Percentiles rank a stretch among this genome's conserved stretches.
Conservation (phyloP, 1,140 invertebrate species). For the Pseudoatta argentina region DNA sequence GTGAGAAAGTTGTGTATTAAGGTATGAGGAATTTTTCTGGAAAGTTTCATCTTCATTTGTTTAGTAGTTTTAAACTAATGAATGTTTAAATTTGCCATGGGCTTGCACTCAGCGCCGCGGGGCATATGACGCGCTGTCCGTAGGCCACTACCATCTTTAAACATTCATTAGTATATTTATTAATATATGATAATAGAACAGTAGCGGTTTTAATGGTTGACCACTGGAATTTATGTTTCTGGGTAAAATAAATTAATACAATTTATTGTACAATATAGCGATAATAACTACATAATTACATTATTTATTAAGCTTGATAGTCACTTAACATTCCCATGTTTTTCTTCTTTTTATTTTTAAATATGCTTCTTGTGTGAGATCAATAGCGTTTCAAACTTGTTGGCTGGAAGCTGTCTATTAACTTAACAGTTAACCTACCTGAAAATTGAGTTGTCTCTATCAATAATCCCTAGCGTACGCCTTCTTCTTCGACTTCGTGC, state of each 20-base stretch:
- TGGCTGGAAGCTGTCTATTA: neutral
- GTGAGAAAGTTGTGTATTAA: no score
- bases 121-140: no score
- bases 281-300: neutral
- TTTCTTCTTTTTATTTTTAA: neutral
- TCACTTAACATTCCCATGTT: neutral
- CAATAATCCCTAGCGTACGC: neutral
- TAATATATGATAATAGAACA: neutral
- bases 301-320: neutral
- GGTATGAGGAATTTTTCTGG: no score
- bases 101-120: no score
- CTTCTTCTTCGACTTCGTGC: neutral
- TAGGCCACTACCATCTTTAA: no score
- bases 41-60: no score
- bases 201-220: neutral
- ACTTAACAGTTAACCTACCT: neutral
- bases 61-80: no score
- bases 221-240: neutral
- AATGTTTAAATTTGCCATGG: no score
- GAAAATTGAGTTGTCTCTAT: neutral
- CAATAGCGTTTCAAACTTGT: neutral
- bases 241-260: slow-evolving; percentile 6
- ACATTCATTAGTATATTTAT: no score
- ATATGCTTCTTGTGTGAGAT: neutral
- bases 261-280: neutral